These are phyloP conservation scores for Pelagia noctiluca DNA, from an alignment of 30 jellyfish, hydroid and myxozoan species.

Conservation along the genomic window DNA sequence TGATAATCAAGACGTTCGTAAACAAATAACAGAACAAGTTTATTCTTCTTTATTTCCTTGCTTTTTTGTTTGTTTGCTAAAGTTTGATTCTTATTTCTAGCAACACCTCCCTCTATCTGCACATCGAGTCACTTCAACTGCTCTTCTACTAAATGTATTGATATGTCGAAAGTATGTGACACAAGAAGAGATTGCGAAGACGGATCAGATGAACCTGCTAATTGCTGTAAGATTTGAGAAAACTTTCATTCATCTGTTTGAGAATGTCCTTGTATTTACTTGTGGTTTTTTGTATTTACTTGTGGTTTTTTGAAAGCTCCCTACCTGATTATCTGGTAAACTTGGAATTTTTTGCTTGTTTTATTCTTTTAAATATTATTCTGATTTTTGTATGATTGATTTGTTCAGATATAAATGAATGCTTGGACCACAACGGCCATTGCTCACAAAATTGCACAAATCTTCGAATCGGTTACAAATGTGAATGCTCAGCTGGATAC, in stretches of 20 bases:
- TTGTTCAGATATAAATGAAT: constrained; percentile 78
- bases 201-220: constrained; percentile 86
- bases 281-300: too few species aligned
- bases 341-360: too few species aligned
- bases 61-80: not conserved
- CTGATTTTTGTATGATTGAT: not conserved
- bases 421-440: constrained; percentile 85
- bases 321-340: too few species aligned
- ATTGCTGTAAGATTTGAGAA: constrained; percentile 75
- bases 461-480: constrained; percentile 75
- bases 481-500: constrained; percentile 78
- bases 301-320: too few species aligned
- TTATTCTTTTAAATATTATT: not conserved
- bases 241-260: too few species aligned
- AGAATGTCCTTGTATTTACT: too few species aligned
- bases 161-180: constrained; percentile 68
- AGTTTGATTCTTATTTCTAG: constrained; percentile 3
- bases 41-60: not conserved
- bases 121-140: constrained; percentile 85
- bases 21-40: not conserved
- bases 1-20: too few species aligned
- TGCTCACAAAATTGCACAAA: constrained; percentile 84
- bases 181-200: constrained; percentile 64
- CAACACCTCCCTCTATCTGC: constrained; percentile 55
- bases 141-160: constrained; percentile 72